phyloP scores from a whole-genome alignment of 1,140 invertebrate species.

The Aphaenogaster floridana region DNA sequence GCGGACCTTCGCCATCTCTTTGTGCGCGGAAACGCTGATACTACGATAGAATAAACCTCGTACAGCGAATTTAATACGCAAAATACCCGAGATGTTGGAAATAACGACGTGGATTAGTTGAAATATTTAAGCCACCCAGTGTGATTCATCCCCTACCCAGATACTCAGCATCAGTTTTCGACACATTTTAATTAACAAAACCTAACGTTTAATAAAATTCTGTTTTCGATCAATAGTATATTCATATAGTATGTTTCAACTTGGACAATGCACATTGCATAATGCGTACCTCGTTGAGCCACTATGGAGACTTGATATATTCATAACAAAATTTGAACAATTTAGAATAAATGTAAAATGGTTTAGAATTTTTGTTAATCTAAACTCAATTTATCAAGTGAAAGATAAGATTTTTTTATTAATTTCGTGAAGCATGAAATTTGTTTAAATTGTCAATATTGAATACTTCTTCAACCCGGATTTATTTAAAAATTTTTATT shows the following conservation, averaged over 20 bases:
- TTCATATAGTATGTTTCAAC: not conserved
- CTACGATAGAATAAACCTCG: constrained; percentile 52
- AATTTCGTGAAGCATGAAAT: not conserved
- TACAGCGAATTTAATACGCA: constrained; percentile 39
- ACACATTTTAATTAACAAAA: not conserved
- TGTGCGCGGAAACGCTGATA: not conserved
- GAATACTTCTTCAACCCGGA: not conserved
- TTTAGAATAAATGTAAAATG: not conserved
- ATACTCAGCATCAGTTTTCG: not conserved
- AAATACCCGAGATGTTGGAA: not conserved
- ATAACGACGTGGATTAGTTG: not conserved
- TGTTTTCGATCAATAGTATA: not conserved
- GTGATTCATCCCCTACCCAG: too few relatives aligned
- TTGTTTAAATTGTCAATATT: not conserved
- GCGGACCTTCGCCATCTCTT: constrained; percentile 38
- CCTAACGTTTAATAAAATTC: not conserved
- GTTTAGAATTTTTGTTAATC: not conserved
- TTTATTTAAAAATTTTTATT: not conserved
- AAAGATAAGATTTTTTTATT: not conserved
- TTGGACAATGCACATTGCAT: not conserved
- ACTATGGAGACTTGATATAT: not conserved
- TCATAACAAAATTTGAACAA: not conserved
- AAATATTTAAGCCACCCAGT: constrained; percentile 33
- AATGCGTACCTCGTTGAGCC: not conserved
- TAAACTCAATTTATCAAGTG: not conserved